phyloP scores from a whole-genome alignment of 2,113 vertebrate genomes.

The Alces alces region DNA sequence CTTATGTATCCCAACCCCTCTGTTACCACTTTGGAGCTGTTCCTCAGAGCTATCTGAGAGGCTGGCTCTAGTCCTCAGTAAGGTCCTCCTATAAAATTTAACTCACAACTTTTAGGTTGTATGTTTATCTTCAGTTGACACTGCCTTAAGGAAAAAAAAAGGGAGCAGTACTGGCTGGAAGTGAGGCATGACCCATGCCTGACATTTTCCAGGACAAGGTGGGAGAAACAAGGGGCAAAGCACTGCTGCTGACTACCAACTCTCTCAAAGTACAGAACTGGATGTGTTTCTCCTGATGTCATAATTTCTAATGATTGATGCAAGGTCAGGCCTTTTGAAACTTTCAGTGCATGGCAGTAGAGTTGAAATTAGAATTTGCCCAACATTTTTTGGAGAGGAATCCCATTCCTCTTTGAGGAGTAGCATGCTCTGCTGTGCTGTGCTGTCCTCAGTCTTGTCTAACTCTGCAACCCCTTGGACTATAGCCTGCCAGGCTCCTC shows the following conservation, averaged over 20 bases:
- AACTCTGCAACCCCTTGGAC: not conserved
- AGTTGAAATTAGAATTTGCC: not conserved
- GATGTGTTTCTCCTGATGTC: not conserved
- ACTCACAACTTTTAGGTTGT: not conserved
- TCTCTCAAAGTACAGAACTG: not conserved
- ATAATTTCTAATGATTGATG: not conserved
- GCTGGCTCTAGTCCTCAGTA: not conserved
- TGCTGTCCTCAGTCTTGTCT: not conserved
- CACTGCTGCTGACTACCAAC: not conserved
- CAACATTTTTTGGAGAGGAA: not conserved
- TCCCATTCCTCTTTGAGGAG: not conserved
- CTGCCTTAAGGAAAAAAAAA: not conserved
- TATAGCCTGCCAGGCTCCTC: not conserved
- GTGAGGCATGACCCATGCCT: not conserved
- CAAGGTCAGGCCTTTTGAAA: not conserved
- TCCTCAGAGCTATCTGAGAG: not conserved
- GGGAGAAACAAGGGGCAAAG: not conserved
- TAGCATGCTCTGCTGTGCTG: not conserved
- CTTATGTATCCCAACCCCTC: not conserved
- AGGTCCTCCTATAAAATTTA: not conserved
- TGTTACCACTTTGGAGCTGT: not conserved
- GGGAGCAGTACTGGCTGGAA: not conserved
- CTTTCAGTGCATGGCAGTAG: not conserved
- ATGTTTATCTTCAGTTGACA: not conserved
- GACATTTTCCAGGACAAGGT: not conserved